A percentile compares a stretch with the other conserved stretches of the same genome.
These are phyloP conservation scores for Liparis tanakae DNA, from an alignment of 2,797 vertebrate species.

Conservation along the genomic window DNA sequence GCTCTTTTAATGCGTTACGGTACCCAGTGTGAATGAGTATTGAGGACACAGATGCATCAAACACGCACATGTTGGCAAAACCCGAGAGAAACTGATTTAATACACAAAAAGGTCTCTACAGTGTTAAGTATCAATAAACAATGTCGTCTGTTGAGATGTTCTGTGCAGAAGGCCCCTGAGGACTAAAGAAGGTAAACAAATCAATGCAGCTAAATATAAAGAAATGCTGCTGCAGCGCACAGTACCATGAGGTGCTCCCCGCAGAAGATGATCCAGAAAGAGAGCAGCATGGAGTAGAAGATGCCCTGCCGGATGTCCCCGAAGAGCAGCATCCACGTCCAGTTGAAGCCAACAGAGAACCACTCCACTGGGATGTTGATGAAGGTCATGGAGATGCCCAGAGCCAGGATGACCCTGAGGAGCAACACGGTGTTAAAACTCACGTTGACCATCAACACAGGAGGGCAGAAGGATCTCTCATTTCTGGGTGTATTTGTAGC, in stretches of 20 bases:
- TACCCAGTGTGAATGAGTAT: background rate
- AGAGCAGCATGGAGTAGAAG: constrained; percentile 97
- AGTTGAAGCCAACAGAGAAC: constrained; percentile 97
- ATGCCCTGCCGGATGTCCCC: constrained; percentile 97
- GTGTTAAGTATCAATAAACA: background rate
- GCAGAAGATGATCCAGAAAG: constrained; percentile 99
- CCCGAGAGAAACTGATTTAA: background rate
- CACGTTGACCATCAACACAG: background rate
- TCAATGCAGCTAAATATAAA: background rate
- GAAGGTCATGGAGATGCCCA: constrained; percentile 98
- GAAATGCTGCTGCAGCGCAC: constrained; percentile 2
- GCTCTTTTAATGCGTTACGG: too few relatives aligned
- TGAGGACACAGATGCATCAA: background rate
- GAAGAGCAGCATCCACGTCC: constrained; percentile 99
- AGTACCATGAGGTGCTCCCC: constrained; percentile 98
- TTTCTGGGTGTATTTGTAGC: background rate
- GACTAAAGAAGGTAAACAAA: background rate
- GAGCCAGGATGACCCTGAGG: constrained; percentile 92
- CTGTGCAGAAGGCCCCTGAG: background rate
- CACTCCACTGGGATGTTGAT: constrained; percentile 98
- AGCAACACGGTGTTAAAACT: background rate
- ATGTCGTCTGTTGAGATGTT: background rate
- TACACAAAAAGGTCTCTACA: background rate
- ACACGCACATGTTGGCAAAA: background rate
- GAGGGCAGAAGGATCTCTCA: background rate